A percentile compares a stretch with the other conserved stretches of the same genome.
Conservation (phyloP, 2,888 invertebrate genomes). For the Allophyes oxyacanthae region DNA sequence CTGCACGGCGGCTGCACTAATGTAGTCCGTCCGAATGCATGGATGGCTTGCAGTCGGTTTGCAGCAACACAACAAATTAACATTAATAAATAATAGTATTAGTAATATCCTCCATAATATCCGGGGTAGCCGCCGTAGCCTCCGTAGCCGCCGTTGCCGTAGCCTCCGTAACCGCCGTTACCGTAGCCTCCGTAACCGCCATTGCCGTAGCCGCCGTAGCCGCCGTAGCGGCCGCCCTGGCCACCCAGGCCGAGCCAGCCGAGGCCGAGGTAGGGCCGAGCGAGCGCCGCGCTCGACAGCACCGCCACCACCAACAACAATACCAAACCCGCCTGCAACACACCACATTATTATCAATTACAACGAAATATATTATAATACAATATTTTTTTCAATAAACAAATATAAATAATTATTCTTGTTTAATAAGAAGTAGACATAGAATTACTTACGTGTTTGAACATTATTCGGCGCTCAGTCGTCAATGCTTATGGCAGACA, state of each 20-base stretch:
- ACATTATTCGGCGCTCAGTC: constrained; percentile 16
- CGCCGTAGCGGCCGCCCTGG: constrained; percentile 4
- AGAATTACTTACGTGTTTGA: constrained; percentile 35
- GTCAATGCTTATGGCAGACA: constrained; percentile 3
- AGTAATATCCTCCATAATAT: constrained; percentile 15
- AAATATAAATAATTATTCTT: too few species aligned
- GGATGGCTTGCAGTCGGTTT: too few species aligned
- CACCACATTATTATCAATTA: background rate
- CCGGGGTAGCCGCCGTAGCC: constrained; percentile 15
- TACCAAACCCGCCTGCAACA: constrained; percentile 24
- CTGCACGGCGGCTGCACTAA: too few species aligned
- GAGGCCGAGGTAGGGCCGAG: constrained; percentile 33
- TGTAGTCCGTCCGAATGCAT: too few species aligned
- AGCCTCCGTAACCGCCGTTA: constrained; percentile 12
- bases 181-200: constrained; percentile 8
- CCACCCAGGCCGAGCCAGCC: constrained; percentile 14
- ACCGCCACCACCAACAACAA: constrained; percentile 20
- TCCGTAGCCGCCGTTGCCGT: constrained; percentile 18
- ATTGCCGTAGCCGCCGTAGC: constrained; percentile 8
- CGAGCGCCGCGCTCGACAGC: constrained; percentile 23
- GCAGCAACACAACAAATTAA: too few species aligned
- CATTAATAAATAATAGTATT: too few species aligned
- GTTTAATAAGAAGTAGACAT: too few species aligned
- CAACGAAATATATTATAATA: too few species aligned
- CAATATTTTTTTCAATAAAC: too few species aligned